Conservation (phyloP, 2,797 vertebrate genomes). For the Orientallactaga sibirica region DNA sequence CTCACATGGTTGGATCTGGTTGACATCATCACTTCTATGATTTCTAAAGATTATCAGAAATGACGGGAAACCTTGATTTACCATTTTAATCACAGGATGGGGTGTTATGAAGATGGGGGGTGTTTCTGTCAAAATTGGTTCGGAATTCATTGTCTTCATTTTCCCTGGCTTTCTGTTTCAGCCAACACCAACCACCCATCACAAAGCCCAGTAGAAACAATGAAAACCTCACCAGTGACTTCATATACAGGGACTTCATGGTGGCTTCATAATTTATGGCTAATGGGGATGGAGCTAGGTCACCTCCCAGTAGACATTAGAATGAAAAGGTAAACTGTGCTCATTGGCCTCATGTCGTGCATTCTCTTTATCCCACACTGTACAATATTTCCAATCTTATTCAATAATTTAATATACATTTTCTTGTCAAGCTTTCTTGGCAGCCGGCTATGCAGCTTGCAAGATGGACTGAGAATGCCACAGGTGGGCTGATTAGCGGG, state of each 20-base stretch:
- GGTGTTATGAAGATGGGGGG: conserved; percentile 18
- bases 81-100: not conserved
- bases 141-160: conserved; percentile 53
- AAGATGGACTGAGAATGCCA: conserved; percentile 90
- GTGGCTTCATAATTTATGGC: conserved; percentile 49
- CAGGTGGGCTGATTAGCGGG: conserved; percentile 91
- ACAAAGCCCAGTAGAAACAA: conserved; percentile 15
- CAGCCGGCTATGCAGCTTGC: conserved; percentile 87
- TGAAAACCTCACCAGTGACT: not conserved
- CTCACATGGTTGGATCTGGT: conserved; percentile 67
- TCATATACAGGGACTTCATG: not conserved
- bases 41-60: conserved; percentile 30
- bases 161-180: not conserved
- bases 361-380: conserved; percentile 84
- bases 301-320: conserved; percentile 71
- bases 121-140: not conserved
- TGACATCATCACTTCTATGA: not conserved
- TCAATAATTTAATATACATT: conserved; percentile 90
- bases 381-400: conserved; percentile 86
- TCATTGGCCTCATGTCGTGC: conserved; percentile 71
- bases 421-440: conserved; percentile 89
- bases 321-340: conserved; percentile 76
- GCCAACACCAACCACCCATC: not conserved
- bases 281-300: conserved; percentile 62
- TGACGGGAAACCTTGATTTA: conserved; percentile 63